These are phyloP conservation scores for Hydractinia echinata DNA, from an alignment of 30 jellyfish, hydroid and myxozoan genomes.

Conservation along the genomic window DNA sequence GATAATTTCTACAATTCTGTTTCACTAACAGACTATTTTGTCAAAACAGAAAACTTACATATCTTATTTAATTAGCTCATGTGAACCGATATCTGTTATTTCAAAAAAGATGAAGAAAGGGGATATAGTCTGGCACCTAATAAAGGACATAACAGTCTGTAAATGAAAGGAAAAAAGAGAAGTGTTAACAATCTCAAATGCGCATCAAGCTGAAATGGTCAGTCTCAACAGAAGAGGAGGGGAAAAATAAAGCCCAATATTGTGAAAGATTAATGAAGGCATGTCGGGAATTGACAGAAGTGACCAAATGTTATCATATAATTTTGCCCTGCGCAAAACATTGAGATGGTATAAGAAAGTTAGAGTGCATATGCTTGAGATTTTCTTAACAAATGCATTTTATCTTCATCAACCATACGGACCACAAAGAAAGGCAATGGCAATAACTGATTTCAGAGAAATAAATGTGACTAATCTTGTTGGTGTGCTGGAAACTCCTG, in stretches of 20 bases:
- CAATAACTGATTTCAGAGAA: too few species aligned
- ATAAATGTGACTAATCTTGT: too few species aligned
- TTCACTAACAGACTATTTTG: slow-evolving; percentile 4
- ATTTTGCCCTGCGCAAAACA: slow-evolving; percentile 3
- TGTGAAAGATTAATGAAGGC: slow-evolving; percentile 20
- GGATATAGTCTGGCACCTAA: slow-evolving; percentile 17
- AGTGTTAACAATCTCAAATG: slow-evolving; percentile 15
- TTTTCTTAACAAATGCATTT: background rate
- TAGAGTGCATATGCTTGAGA: background rate
- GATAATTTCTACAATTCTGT: slow-evolving; percentile 36
- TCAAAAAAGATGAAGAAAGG: slow-evolving; percentile 16
- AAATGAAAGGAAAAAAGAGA: slow-evolving; percentile 20
- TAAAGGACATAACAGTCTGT: slow-evolving; percentile 1
- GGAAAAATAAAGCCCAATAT: slow-evolving; percentile 30
- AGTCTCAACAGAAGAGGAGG: slow-evolving; percentile 31
- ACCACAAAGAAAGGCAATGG: too few species aligned
- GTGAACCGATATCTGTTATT: slow-evolving; percentile 1
- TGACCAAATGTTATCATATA: slow-evolving; percentile 34
- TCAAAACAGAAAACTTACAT: background rate
- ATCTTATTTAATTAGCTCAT: slow-evolving; percentile 19
- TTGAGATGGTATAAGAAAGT: background rate
- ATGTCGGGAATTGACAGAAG: slow-evolving; percentile 31
- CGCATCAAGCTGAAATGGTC: slow-evolving; percentile 32
- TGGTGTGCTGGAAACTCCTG: too few species aligned
- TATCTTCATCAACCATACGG: too few species aligned